These are phyloP conservation scores for Ascaphus truei DNA, from an alignment of 2,113 vertebrate genomes.

Conservation along the genomic window DNA sequence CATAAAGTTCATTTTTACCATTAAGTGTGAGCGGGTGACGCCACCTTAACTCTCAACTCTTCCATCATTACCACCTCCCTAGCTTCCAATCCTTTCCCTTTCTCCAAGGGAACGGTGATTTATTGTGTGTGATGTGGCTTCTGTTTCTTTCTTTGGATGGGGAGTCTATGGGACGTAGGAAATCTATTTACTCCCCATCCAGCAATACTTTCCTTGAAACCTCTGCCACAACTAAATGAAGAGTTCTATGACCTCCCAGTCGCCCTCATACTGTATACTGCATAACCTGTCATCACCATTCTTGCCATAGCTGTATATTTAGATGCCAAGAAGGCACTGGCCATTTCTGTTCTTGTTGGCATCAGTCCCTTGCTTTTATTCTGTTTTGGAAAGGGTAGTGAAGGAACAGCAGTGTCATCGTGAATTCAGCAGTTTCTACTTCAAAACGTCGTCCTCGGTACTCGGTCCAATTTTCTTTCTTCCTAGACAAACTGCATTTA, in stretches of 20 bases:
- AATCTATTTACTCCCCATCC: background rate
- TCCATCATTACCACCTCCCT: slow-evolving; percentile 1
- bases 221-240: background rate
- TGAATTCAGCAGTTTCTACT: no score
- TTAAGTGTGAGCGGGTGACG: background rate
- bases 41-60: background rate
- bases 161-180: background rate
- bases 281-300: slow-evolving; percentile 1
- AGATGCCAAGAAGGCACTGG: slow-evolving; percentile 1
- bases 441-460: no score
- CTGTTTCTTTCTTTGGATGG: background rate
- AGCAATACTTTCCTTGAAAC: slow-evolving; percentile 7
- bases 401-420: slow-evolving; percentile 7
- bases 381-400: slow-evolving; percentile 17
- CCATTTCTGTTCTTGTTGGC: background rate
- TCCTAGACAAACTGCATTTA: no score
- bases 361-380: background rate
- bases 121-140: background rate
- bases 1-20: background rate
- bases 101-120: background rate
- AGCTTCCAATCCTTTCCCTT: background rate
- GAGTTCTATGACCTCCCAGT: background rate
- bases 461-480: no score
- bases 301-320: slow-evolving; percentile 2
- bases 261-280: background rate